These are phyloP conservation scores for Gryllus bimaculatus DNA, from an alignment of 1,140 invertebrate species.

Conservation along the genomic window DNA sequence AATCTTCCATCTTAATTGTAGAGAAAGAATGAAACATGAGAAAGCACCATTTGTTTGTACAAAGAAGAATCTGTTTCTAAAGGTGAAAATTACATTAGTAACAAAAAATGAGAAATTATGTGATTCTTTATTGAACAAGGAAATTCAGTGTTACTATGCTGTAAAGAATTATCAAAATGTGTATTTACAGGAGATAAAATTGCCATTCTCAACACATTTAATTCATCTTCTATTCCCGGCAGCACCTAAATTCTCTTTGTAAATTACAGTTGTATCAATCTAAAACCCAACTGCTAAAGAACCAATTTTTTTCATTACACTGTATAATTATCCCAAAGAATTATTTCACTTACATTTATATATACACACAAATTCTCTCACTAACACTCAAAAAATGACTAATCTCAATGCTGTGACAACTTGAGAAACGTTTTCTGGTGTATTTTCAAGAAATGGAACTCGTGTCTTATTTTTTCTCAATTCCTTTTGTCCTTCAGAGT, in stretches of 20 bases:
- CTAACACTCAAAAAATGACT: background rate
- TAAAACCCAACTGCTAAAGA: background rate
- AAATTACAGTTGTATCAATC: background rate
- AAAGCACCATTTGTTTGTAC: background rate
- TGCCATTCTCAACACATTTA: background rate
- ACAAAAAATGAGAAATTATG: too few relatives aligned
- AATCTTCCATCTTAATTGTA: background rate
- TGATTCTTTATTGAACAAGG: too few relatives aligned
- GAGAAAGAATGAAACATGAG: background rate
- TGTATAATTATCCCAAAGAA: background rate
- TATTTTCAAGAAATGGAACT: background rate
- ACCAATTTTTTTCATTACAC: background rate
- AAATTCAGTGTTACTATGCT: background rate
- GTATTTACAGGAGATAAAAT: constrained; percentile 1
- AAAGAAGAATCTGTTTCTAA: background rate
- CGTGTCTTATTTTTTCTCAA: background rate
- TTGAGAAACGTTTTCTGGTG: background rate
- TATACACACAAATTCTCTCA: constrained; percentile 1
- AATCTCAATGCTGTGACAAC: background rate
- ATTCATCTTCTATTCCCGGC: background rate
- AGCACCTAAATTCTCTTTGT: background rate
- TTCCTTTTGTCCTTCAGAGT: background rate
- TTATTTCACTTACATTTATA: background rate
- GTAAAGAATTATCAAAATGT: background rate
- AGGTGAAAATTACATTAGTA: too few relatives aligned